Evolutionary conservation across 1,140 invertebrate species (phyloP).

Genomic region (Achatina immaculata): DNA sequence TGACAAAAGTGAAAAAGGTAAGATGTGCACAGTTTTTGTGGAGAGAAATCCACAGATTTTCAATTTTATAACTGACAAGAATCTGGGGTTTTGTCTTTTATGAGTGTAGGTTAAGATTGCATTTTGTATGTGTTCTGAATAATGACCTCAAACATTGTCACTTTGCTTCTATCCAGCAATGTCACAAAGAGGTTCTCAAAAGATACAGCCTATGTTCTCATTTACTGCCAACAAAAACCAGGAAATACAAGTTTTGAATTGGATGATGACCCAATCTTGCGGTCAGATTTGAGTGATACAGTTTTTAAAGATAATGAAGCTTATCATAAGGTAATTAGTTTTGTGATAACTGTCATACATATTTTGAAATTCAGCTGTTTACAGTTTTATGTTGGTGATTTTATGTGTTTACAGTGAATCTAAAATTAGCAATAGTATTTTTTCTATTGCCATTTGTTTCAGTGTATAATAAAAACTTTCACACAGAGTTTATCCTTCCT

Average conservation of each 20-base stretch:
- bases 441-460: neutral
- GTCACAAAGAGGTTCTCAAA: slow-evolving; percentile 75
- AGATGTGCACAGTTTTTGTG: too few species aligned
- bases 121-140: too few species aligned
- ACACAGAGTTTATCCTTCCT: neutral
- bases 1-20: too few species aligned
- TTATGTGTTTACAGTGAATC: neutral
- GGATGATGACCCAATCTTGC: slow-evolving; percentile 60
- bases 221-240: slow-evolving; percentile 75
- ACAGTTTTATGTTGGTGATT: neutral
- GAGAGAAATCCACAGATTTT: too few species aligned
- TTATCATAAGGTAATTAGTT: slow-evolving; percentile 61
- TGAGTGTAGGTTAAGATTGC: too few species aligned
- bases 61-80: too few species aligned
- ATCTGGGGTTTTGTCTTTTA: too few species aligned
- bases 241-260: slow-evolving; percentile 35
- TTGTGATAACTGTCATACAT: neutral
- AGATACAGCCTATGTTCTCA: slow-evolving; percentile 86
- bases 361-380: neutral
- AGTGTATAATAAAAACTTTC: neutral
- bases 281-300: slow-evolving; percentile 70
- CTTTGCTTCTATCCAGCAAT: slow-evolving; percentile 57
- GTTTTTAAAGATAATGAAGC: slow-evolving; percentile 72
- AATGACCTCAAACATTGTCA: too few species aligned
- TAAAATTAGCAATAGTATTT: neutral